These are phyloP conservation scores for Diabrotica virgifera DNA, from an alignment of 1,140 invertebrate genomes.

Conservation along the genomic window DNA sequence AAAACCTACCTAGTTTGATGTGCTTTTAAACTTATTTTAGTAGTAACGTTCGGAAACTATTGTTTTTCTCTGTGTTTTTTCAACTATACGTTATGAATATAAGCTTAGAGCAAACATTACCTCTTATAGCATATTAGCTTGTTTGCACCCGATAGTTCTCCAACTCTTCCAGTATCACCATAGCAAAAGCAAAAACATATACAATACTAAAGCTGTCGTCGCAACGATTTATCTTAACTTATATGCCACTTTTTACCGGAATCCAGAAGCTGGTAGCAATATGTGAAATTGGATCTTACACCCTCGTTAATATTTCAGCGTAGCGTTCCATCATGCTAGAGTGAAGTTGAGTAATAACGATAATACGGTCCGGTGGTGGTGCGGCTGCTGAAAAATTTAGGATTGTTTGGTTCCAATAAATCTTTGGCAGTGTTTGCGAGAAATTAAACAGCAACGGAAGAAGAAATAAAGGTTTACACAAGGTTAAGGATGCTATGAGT, in stretches of 20 bases:
- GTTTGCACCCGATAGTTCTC: background rate
- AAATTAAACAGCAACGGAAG: background rate
- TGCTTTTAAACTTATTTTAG: too few relatives aligned
- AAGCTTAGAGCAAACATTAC: too few relatives aligned
- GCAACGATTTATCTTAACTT: background rate
- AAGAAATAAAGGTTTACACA: background rate
- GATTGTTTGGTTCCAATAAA: background rate
- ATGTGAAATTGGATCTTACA: conserved; percentile 14
- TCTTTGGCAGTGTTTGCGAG: background rate
- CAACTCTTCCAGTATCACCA: background rate
- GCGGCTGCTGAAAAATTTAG: background rate
- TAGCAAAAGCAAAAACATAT: background rate
- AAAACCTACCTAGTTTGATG: too few relatives aligned
- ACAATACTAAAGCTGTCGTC: conserved; percentile 5
- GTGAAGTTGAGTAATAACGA: background rate
- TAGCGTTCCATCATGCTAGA: conserved; percentile 3
- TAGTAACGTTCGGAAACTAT: too few relatives aligned
- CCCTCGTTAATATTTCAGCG: conserved; percentile 9
- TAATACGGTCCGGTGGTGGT: background rate
- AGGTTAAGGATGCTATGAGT: background rate
- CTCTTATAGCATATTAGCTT: too few relatives aligned
- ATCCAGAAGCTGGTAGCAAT: conserved; percentile 3
- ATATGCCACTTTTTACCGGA: background rate
- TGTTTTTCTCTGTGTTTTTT: too few relatives aligned
- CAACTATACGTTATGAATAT: too few relatives aligned